Conservation (phyloP, 2,888 invertebrate genomes). For the Nephrotoma appendiculata region DNA sequence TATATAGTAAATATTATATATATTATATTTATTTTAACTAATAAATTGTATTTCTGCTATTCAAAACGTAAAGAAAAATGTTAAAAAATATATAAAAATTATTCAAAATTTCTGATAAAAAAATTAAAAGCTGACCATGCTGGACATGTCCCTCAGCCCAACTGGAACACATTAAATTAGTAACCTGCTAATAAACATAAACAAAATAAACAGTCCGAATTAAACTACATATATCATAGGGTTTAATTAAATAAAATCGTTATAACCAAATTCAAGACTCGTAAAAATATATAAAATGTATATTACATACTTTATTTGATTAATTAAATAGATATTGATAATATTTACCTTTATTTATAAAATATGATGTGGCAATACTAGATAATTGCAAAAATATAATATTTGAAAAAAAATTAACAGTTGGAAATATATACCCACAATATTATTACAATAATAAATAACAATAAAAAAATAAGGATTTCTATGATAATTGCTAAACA, state of each 20-base stretch:
- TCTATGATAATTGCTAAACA: neutral
- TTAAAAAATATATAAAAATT: neutral
- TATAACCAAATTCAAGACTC: too few relatives aligned
- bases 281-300: too few relatives aligned
- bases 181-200: too few relatives aligned
- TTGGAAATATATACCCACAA: neutral
- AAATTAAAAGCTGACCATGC: neutral
- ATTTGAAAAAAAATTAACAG: neutral
- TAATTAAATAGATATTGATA: too few relatives aligned
- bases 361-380: neutral
- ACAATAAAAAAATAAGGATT: neutral
- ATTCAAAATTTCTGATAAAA: neutral
- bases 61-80: neutral
- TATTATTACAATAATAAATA: neutral
- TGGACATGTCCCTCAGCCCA: too few relatives aligned
- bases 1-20: neutral
- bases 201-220: too few relatives aligned
- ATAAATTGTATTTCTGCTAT: too few relatives aligned
- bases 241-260: too few relatives aligned
- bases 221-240: too few relatives aligned
- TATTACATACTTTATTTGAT: too few relatives aligned
- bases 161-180: too few relatives aligned
- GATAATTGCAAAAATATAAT: neutral
- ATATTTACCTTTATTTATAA: neutral
- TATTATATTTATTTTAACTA: neutral